A percentile compares a stretch with the other conserved stretches of the same genome.
Evolutionary conservation across 2,888 invertebrate genomes (phyloP).

Genomic region (Trachelus tabidus): DNA sequence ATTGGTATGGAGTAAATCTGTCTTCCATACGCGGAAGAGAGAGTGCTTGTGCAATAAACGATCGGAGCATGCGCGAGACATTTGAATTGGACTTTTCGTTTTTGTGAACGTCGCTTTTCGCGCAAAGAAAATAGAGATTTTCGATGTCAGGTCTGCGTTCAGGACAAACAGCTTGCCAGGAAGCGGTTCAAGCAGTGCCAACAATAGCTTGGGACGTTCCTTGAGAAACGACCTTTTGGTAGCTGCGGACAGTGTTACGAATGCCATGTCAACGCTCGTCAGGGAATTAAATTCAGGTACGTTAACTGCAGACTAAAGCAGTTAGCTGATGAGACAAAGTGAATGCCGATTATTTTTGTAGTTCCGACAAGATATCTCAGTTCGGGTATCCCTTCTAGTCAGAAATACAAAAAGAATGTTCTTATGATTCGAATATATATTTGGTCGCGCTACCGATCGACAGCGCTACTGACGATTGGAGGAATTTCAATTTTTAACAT

Average conservation of each 20-base stretch:
- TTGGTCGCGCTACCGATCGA: neutral
- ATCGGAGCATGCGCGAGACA: conserved; percentile 40
- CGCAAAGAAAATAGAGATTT: conserved; percentile 63
- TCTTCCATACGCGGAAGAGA: neutral
- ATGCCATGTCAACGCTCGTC: conserved; percentile 97
- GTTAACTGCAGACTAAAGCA: conserved; percentile 37
- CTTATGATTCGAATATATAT: neutral
- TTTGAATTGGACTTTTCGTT: conserved; percentile 38
- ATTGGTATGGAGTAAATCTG: neutral
- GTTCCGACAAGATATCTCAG: neutral
- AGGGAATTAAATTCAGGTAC: conserved; percentile 94
- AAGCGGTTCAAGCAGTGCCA: conserved; percentile 63
- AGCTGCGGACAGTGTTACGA: conserved; percentile 97
- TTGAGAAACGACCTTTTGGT: conserved; percentile 89
- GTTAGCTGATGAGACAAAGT: neutral
- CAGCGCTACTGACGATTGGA: neutral
- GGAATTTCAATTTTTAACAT: neutral
- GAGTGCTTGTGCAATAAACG: conserved; percentile 50
- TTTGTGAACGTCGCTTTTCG: conserved; percentile 50
- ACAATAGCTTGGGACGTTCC: conserved; percentile 70
- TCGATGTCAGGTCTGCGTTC: conserved; percentile 65
- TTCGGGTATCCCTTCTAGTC: neutral
- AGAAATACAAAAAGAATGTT: neutral
- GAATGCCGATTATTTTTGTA: neutral
- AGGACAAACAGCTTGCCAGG: conserved; percentile 65